These are phyloP conservation scores for Ophiothrix spiculata DNA, from an alignment of 35 echinoderm and acorn worm genomes.

Conservation along the genomic window DNA sequence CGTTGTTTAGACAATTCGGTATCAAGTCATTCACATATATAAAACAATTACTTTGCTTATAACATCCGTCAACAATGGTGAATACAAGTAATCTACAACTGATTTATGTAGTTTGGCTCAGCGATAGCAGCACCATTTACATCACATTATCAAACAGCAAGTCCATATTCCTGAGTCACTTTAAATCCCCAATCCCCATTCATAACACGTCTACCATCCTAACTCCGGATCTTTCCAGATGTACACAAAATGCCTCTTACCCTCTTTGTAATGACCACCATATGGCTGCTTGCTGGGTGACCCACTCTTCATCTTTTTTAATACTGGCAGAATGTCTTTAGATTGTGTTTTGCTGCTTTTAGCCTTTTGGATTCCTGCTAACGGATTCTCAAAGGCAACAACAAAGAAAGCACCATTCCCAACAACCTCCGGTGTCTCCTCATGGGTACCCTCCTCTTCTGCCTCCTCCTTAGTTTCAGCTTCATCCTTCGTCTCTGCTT, in stretches of 20 bases:
- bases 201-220: neutral
- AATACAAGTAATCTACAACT: too few species aligned
- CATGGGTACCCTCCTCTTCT: neutral
- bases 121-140: too few species aligned
- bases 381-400: neutral
- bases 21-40: too few species aligned
- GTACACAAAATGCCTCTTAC: constrained; percentile 3
- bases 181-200: too few species aligned
- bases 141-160: too few species aligned
- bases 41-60: too few species aligned
- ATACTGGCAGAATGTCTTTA: neutral
- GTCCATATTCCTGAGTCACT: too few species aligned
- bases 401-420: neutral
- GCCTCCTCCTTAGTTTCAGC: neutral
- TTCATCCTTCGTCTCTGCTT: too few species aligned
- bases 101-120: too few species aligned
- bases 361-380: neutral
- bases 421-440: neutral
- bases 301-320: neutral
- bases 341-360: neutral
- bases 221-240: constrained; percentile 7
- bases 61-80: too few species aligned
- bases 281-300: neutral
- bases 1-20: too few species aligned
- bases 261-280: neutral